Base-by-base conservation (phyloP, 2,113 vertebrate genomes). In the Caranx melampygus region DNA sequence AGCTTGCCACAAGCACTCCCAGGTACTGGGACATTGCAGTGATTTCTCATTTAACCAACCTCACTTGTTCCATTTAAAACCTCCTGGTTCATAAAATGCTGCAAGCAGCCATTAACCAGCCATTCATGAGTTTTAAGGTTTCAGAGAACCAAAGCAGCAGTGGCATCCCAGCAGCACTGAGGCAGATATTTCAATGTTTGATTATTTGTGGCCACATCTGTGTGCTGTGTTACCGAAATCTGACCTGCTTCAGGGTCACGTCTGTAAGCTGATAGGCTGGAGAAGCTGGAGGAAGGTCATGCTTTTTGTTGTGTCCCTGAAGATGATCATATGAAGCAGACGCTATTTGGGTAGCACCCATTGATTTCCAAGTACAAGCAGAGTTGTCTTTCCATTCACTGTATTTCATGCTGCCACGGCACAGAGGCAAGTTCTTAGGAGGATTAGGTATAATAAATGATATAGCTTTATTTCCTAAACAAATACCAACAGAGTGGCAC, bases 1-100 rank as follows among this genome's bases (percentile, higher is more conserved):
- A 85, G 83, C 89, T 88, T 51, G 64, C 91, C 87, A 80, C 91
- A 91, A 81, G 71, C 91, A 88, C 88, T 91, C 79, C 62, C 63
- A 69, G 62, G 75, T 81, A 87, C 83, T 72, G 49, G 34, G 26
- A 72, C 60, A 59, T 57, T 88, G 81, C 70, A 61, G 86, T 72
- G 76, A 86, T 83, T 87, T 84, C 75, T 89, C 83, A 79, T 83
- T 92, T 89, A 88, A 89, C 83, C 89, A 88, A 78, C 71, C 83
- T 72, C 72, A 63, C 52, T 72, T 66, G 61, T 67, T 70, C 54
- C 81, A 79, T 81, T 89, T 79, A 72, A 90, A 90, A 72, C 82
- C 64, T 83, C 37, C 52, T 69, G 69, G 54, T 35, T 47, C 57
- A 62, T 80, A 84, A 81, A 83, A 14, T 82, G 71, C 76, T 49